Conservation (phyloP, 2,888 invertebrate genomes). For the Steinernema carpocapsae region DNA sequence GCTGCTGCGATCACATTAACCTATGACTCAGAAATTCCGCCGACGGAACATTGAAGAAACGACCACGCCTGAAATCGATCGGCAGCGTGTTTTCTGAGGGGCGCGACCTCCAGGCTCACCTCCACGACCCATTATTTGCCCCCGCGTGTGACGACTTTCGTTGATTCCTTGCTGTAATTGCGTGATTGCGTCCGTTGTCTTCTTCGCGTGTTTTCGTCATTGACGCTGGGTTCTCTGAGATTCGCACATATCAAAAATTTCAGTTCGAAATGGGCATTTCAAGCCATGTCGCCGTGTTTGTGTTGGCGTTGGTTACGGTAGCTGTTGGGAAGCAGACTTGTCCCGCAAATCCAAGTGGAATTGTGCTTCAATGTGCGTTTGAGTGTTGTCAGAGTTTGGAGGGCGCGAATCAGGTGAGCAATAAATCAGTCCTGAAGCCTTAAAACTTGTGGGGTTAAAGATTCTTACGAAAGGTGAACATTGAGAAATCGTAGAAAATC, state of each 20-base stretch:
- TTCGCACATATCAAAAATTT: too few species aligned
- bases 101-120: conserved; percentile 21
- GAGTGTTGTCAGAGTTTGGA: conserved; percentile 59
- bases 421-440: not conserved
- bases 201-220: not conserved
- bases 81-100: not conserved
- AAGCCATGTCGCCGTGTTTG: too few species aligned
- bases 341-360: conserved; percentile 51
- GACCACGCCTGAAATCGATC: conserved; percentile 28
- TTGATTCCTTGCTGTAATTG: not conserved
- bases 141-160: conserved; percentile 3
- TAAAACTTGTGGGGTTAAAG: too few species aligned
- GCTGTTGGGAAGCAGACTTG: conserved; percentile 42
- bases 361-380: conserved; percentile 55
- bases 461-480: too few species aligned
- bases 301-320: not conserved
- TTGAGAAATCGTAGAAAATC: too few species aligned
- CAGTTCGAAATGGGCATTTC: not conserved
- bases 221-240: too few species aligned
- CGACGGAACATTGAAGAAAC: not conserved
- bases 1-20: too few species aligned
- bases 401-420: conserved; percentile 50
- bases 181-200: not conserved
- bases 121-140: conserved; percentile 29
- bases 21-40: too few species aligned